Evolutionary conservation across 2,797 vertebrate genomes (phyloP), one percentile per base, ranked within the genome.

Genomic region (Sebastiscus tertius): DNA sequence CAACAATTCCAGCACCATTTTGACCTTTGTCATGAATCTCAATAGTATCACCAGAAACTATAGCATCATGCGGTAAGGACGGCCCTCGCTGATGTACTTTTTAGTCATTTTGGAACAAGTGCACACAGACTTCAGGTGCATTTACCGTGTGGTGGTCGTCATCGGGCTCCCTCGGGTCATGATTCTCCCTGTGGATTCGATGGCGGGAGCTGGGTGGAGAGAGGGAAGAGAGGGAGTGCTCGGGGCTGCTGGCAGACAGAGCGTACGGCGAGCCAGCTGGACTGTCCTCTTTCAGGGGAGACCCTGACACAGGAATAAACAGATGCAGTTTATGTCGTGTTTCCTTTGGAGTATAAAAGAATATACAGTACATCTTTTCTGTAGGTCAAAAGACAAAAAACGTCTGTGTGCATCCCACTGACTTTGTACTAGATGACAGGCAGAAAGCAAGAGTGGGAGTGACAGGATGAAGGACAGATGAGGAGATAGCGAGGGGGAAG

Each of bases 261-360:
- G 90, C 89, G 75, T 94, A 95, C 3, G 80, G 92, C 26, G 95
- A 96, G 63, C 90, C 93, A 46, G 74, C 91, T 62, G 93, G 91
- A 91, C 95, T 96, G 33, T 92, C 92, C 84, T 94, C 94, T 81
- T 92, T 93, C 84, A 93, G 85, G 33, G 95, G 94, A 88, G 95
- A 95, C 33, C 90, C 95, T 96, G 69, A 84, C 33, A 39, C 24
- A 88, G 13, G 49, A 61, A 63, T 27, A 26, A 82, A 81, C 62
- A 92, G 31, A 61, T 13, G 36, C 59, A 33, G 29, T 72, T 62
- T 2, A 8, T 13, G n/a, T 31, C 24, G 14, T n/a, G 20, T 20
- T 74, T 52, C 1, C 1, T 72, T 63, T 33, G 22, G 10, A 27
- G 22, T 46, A 7, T 54, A 18, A 49, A 39, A 22, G 60, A 77